Conservation (phyloP, 2,113 vertebrate genomes). For the Nansenia antarctica region DNA sequence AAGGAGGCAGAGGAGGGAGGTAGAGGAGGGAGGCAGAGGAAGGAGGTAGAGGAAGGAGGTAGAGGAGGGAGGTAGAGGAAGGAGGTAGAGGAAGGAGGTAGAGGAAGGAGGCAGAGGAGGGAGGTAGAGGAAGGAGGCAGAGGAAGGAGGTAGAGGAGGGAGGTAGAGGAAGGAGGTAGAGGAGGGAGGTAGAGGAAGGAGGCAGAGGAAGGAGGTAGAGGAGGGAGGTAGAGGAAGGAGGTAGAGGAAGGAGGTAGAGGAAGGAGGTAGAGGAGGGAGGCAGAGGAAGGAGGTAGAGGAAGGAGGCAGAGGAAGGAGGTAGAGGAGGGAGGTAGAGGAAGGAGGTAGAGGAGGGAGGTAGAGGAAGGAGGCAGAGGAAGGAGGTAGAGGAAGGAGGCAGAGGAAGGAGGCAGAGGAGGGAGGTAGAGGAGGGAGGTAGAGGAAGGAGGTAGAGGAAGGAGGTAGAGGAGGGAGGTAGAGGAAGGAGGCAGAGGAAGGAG, state of each 20-base stretch:
- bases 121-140: constrained; percentile 2
- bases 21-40: constrained; percentile 32
- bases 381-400: not conserved
- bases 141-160: not conserved
- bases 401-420: not conserved
- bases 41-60: constrained; percentile 72
- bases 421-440: not conserved
- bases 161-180: too few species aligned
- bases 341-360: not conserved
- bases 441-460: too few species aligned
- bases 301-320: not conserved
- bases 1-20: not conserved
- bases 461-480: not conserved
- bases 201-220: too few species aligned
- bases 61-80: constrained; percentile 21
- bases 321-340: constrained; percentile 69
- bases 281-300: constrained; percentile 39
- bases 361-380: constrained; percentile 46
- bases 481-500: constrained; percentile 50
- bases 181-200: not conserved
- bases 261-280: constrained; percentile 70
- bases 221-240: not conserved
- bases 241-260: constrained; percentile 38
- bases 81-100: not conserved
- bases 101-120: constrained; percentile 69